These are phyloP conservation scores for Nasonia longicornis DNA, from an alignment of 1,140 invertebrate species.

Conservation along the genomic window DNA sequence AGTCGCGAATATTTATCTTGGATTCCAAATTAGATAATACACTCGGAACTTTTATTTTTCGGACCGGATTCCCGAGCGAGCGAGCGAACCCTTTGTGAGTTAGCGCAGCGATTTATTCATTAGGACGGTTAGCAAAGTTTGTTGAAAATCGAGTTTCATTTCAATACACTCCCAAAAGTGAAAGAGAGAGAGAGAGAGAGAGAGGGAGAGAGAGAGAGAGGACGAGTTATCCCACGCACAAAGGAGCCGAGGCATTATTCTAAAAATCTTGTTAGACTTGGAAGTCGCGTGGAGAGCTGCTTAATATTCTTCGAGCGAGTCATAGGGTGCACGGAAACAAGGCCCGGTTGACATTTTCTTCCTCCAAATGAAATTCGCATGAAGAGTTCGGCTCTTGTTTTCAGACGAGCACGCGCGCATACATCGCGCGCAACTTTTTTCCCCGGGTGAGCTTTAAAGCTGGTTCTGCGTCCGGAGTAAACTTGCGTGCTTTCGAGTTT, in stretches of 20 bases:
- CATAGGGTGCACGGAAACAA: not conserved
- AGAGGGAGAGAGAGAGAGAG: not conserved
- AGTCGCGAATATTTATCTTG: constrained; percentile 25
- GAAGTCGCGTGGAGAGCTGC: not conserved
- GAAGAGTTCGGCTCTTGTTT: constrained; percentile 13
- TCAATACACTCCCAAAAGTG: not conserved
- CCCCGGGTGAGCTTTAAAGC: constrained; percentile 8
- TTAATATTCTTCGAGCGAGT: constrained; percentile 42
- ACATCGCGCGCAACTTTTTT: not conserved
- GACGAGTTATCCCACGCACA: constrained; percentile 9
- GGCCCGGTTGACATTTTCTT: constrained; percentile 20
- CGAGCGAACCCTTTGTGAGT: not conserved
- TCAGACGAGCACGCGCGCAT: not conserved
- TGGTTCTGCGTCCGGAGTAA: not conserved
- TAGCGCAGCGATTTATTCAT: constrained; percentile 40
- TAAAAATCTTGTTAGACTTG: constrained; percentile 44
- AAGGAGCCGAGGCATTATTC: constrained; percentile 26
- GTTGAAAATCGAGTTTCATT: constrained; percentile 41
- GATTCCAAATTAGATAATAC: constrained; percentile 14
- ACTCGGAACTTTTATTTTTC: constrained; percentile 5
- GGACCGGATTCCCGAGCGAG: not conserved
- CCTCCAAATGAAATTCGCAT: constrained; percentile 26
- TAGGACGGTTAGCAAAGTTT: constrained; percentile 34
- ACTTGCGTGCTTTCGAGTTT: not conserved
- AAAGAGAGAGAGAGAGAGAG: too few species aligned